Evolutionary conservation across 2,113 vertebrate genomes (phyloP).

Genomic region (Microcebus tavaratra): DNA sequence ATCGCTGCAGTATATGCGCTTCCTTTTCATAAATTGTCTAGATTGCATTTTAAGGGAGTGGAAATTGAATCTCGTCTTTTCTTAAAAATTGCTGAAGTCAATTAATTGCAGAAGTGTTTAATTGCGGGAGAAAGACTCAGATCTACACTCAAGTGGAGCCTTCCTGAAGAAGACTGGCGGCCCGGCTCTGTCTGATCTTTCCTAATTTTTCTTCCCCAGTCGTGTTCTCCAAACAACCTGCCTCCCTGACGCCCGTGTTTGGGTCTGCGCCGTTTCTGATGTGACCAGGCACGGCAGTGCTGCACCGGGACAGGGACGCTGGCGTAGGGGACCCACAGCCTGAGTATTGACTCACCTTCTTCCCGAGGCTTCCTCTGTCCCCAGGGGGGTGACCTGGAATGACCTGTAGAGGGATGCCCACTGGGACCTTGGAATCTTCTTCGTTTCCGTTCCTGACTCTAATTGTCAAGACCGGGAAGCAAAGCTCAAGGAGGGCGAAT

Average conservation of each 20-base stretch:
- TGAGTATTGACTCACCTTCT: background rate
- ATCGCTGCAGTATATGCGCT: slow-evolving; percentile 48
- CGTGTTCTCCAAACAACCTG: background rate
- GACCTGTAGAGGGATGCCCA: background rate
- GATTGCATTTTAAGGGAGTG: slow-evolving; percentile 67
- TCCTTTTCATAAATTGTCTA: slow-evolving; percentile 76
- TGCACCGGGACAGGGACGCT: no score
- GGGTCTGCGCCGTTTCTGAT: background rate
- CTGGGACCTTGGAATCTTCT: background rate
- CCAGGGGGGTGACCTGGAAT: background rate
- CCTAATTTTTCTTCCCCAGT: background rate
- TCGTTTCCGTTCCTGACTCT: background rate
- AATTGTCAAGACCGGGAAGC: background rate
- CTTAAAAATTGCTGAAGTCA: slow-evolving; percentile 49
- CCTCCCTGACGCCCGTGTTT: fast-evolving
- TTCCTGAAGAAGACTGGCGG: background rate
- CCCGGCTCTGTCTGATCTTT: background rate
- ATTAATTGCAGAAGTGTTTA: slow-evolving; percentile 66
- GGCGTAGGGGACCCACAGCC: fast-evolving
- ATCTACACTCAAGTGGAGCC: background rate
- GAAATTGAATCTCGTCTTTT: slow-evolving; percentile 65
- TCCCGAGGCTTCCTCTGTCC: background rate
- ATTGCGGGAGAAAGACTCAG: slow-evolving; percentile 30
- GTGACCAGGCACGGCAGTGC: background rate
- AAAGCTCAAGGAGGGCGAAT: background rate